phyloP scores from a whole-genome alignment of 2,113 vertebrate species.

The Serilophus lunatus region DNA sequence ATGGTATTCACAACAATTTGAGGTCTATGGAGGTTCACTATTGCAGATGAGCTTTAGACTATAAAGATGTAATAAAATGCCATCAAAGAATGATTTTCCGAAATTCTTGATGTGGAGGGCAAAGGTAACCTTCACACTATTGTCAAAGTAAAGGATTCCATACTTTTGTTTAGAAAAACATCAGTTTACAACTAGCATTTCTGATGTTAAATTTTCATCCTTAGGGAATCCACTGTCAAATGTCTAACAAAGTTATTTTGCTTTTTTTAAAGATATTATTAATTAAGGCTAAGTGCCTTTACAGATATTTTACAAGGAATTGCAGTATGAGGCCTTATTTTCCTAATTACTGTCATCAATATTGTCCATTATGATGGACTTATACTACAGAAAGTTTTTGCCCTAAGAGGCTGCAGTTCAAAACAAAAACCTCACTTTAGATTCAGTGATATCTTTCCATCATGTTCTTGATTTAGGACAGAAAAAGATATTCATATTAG shows the following conservation, averaged over 20 bases:
- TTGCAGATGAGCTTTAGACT: not conserved
- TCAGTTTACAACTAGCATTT: not conserved
- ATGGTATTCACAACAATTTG: fast-evolving
- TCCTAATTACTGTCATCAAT: not conserved
- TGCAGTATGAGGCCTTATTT: not conserved
- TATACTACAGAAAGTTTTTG: not conserved
- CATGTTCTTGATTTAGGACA: not conserved
- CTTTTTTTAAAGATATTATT: not conserved
- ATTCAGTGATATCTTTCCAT: not conserved
- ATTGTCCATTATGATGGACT: not conserved
- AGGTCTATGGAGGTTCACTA: not conserved
- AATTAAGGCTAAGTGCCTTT: not conserved
- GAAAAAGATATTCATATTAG: not conserved
- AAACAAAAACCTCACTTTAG: not conserved
- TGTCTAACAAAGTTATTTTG: not conserved
- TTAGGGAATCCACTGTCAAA: not conserved
- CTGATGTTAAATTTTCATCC: not conserved
- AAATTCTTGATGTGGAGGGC: not conserved
- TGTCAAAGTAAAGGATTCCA: not conserved
- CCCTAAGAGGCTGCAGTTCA: not conserved
- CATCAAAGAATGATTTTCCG: not conserved
- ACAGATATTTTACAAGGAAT: not conserved
- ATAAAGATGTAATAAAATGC: not conserved
- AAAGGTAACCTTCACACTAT: not conserved
- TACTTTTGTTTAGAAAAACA: not conserved